Conservation (phyloP, 2,113 vertebrate genomes). For the Chionomys nivalis region DNA sequence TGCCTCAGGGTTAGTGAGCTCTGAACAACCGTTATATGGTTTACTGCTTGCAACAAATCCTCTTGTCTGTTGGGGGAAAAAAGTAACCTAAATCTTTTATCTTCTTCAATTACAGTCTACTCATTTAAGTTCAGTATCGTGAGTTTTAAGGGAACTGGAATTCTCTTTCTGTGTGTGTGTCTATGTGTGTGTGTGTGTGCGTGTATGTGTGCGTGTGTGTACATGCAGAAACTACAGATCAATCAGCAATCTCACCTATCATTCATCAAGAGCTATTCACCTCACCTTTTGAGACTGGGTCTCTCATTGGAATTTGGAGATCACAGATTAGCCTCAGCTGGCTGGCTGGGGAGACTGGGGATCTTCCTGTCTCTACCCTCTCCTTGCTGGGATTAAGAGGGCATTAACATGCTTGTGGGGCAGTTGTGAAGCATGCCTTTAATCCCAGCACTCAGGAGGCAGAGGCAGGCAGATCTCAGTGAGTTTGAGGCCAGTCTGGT, state of each 20-base stretch:
- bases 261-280: not conserved
- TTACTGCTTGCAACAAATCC: constrained; percentile 95
- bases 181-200: not conserved
- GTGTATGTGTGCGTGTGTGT: not conserved
- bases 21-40: constrained; percentile 95
- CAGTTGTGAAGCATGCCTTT: too few relatives aligned
- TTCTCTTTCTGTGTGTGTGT: not conserved
- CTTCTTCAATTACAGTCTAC: constrained; percentile 28
- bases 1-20: constrained; percentile 93
- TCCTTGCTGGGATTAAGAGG: too few relatives aligned
- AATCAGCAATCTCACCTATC: not conserved
- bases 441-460: too few relatives aligned
- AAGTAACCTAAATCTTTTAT: constrained; percentile 60
- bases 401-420: not conserved
- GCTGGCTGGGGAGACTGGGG: not conserved
- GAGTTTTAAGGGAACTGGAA: not conserved
- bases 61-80: constrained; percentile 88
- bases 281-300: not conserved
- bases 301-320: not conserved
- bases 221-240: not conserved
- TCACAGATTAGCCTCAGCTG: not conserved
- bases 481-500: too few relatives aligned
- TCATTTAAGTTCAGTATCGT: not conserved
- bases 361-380: not conserved
- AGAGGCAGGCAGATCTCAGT: too few relatives aligned